Base-by-base conservation (phyloP, 2,113 vertebrate genomes). In the Sapajus apella region DNA sequence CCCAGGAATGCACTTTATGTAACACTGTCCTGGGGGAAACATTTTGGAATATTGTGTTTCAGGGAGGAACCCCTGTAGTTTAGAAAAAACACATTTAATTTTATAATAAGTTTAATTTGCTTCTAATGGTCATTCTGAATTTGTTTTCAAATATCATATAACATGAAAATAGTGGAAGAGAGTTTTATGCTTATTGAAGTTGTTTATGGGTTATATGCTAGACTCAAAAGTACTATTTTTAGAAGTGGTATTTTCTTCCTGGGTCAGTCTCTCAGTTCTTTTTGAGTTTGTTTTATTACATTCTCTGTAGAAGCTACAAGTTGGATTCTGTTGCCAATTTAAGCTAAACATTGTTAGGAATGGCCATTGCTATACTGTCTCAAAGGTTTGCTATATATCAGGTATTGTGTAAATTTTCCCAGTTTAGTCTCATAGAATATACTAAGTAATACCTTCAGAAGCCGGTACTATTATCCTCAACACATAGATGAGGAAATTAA, bases 231-330 rank as follows among this genome's bases (percentile, higher is more conserved):
- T 52, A 17, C 47, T 94, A 20, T 56, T 66, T 88, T 83, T 76
- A 93, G 50, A 55, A 73, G 27, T 56, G 13, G 4, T 23, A 6
- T 61, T 92, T 80, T 70, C 68, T 56, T 14, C 9, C 45, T 77
- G 35, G 30, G 11, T 73, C 27, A 45, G 8, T 87, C 21, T 21
- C n/a, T 70, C 32, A 18, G 30, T 73, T 85, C n/a, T 75, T 90
- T 73, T 17, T 73, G 75, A 92, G 21, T 77, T n/a, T 30, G 6
- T 52, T 20, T 25, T 73, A 73, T 90, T 61, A 21, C 16, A 40
- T 81, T 96, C 52, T 64, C 80, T 94, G 23, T 77, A 77, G 93
- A 86, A 88, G 30, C 30, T 92, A 47, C 70, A 81, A 37, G n/a
- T 47, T 84, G 55, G 21, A 52, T 30, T 5, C 9, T 52, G 12